Evolutionary conservation across 2,888 invertebrate genomes (phyloP).

Genomic region (Drosophila meridionalis): DNA sequence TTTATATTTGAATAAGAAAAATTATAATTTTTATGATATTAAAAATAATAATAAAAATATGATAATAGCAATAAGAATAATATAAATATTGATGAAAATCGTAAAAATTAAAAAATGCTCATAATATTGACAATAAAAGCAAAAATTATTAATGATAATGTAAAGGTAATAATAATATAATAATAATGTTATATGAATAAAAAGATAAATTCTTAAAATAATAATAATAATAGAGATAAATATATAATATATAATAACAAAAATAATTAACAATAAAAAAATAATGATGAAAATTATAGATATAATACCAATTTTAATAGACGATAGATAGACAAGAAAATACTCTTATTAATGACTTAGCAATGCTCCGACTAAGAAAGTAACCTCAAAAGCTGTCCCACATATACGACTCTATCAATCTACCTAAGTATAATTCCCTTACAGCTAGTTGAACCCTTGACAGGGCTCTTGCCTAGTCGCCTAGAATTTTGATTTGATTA

Average conservation of each 20-base stretch:
- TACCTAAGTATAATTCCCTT: too few relatives aligned
- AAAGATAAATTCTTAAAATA: too few relatives aligned
- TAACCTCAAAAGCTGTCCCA: too few relatives aligned
- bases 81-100: too few relatives aligned
- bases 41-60: too few relatives aligned
- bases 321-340: neutral
- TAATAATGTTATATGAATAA: neutral
- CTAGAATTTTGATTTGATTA: neutral
- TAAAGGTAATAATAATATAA: too few relatives aligned
- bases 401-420: neutral
- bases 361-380: neutral
- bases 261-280: too few relatives aligned
- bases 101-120: too few relatives aligned
- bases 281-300: neutral
- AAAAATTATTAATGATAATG: too few relatives aligned
- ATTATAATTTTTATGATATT: neutral
- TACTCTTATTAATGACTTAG: neutral
- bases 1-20: too few relatives aligned
- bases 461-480: slow-evolving; percentile 7
- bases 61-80: neutral
- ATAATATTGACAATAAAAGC: neutral
- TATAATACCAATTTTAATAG: neutral
- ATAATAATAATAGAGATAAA: too few relatives aligned
- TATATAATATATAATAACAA: too few relatives aligned
- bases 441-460: neutral